Evolutionary conservation across 2,797 vertebrate genomes (phyloP).

Genomic region (Potorous gilbertii): DNA sequence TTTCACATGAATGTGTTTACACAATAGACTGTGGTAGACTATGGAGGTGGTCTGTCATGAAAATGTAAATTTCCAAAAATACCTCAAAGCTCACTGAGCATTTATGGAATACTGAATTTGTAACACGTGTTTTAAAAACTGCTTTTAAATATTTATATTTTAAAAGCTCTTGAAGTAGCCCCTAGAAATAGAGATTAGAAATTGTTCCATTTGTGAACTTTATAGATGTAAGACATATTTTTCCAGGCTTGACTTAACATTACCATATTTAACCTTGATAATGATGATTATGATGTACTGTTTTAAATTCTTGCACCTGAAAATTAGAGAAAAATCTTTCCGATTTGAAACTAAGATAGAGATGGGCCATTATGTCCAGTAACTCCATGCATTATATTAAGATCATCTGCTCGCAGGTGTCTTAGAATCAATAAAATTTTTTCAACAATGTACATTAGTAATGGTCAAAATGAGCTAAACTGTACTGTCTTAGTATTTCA

Average conservation of each 20-base stretch:
- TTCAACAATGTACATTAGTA: background rate
- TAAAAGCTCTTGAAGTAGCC: conserved; percentile 46
- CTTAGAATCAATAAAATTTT: background rate
- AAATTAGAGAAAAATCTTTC: conserved; percentile 16
- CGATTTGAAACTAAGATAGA: background rate
- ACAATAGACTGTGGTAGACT: conserved; percentile 62
- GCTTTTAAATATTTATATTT: conserved; percentile 71
- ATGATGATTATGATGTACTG: conserved; percentile 51
- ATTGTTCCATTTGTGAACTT: conserved; percentile 52
- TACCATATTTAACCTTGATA: conserved; percentile 53
- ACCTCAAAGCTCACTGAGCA: conserved; percentile 44
- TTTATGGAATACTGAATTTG: conserved; percentile 61
- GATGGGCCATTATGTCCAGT: background rate
- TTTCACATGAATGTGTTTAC: conserved; percentile 75
- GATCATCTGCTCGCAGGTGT: background rate
- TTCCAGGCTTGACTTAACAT: conserved; percentile 50
- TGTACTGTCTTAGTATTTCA: background rate
- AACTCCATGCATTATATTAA: background rate
- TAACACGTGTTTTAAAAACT: conserved; percentile 63
- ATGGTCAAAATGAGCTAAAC: background rate
- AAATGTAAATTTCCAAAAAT: conserved; percentile 65
- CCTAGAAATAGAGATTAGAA: conserved; percentile 63
- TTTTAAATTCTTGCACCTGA: conserved; percentile 17
- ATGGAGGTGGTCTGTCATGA: conserved; percentile 69
- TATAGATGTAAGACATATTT: conserved; percentile 46